Percentiles rank a stretch among this genome's conserved stretches.
phyloP scores from a whole-genome alignment of 2,888 invertebrate genomes.

The Falcaria lacertinaria region DNA sequence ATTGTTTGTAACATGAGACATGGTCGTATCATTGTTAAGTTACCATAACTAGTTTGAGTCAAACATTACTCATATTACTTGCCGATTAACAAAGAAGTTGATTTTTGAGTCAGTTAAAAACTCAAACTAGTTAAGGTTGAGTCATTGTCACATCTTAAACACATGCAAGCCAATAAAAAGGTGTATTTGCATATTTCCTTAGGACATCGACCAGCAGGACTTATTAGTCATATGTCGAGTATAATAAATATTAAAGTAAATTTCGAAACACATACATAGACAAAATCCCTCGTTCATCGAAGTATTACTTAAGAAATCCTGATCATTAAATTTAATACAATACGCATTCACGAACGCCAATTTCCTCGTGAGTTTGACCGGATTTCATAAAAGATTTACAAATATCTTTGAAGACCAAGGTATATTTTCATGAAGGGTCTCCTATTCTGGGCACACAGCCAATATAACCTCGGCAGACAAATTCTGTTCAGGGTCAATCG shows the following conservation, averaged over 20 bases:
- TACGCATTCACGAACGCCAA: too few species aligned
- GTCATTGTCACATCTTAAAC: background rate
- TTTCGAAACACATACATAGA: too few species aligned
- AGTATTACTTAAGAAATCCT: too few species aligned
- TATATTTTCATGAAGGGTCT: background rate
- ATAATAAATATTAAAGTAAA: too few species aligned
- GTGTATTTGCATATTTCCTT: background rate
- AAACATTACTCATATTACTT: background rate
- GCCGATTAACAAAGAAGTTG: background rate
- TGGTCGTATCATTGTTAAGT: background rate
- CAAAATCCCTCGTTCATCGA: too few species aligned
- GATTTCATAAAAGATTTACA: too few species aligned
- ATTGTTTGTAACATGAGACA: background rate
- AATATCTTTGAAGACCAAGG: too few species aligned
- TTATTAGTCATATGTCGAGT: background rate
- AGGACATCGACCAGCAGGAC: background rate
- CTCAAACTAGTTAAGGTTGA: background rate
- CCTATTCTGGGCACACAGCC: constrained; percentile 1
- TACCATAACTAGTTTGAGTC: background rate
- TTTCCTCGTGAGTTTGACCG: too few species aligned
- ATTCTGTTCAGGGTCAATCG: constrained; percentile 1
- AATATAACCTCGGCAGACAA: background rate
- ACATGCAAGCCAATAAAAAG: background rate
- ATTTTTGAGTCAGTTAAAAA: background rate
- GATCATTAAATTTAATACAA: too few species aligned